Evolutionary conservation across 2,113 vertebrate genomes (phyloP).

Genomic region (Laticauda laticaudata): DNA sequence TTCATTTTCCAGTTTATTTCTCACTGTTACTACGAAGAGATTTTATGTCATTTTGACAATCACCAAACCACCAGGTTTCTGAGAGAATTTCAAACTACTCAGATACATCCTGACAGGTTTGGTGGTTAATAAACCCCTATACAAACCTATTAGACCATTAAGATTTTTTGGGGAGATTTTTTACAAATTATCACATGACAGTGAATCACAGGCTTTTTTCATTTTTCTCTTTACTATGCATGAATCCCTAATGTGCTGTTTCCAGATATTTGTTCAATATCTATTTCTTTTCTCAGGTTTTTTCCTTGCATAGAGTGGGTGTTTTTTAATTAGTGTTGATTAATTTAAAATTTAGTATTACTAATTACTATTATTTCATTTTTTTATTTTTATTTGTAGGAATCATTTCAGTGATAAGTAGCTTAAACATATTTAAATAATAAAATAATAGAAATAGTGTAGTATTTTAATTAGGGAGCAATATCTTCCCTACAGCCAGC

Average conservation of each 20-base stretch:
- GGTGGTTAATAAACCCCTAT: not conserved
- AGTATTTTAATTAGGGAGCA: not conserved
- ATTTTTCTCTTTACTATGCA: not conserved
- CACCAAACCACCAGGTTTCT: too few species aligned
- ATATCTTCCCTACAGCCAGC: not conserved
- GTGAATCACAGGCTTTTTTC: not conserved
- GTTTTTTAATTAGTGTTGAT: not conserved
- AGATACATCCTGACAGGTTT: not conserved
- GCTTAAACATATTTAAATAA: not conserved
- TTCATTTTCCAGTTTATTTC: too few species aligned
- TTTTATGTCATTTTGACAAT: too few species aligned
- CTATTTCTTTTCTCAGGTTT: not conserved
- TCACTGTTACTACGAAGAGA: too few species aligned
- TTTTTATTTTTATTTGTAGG: not conserved
- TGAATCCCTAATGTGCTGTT: not conserved
- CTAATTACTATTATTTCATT: not conserved
- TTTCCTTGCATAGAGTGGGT: not conserved
- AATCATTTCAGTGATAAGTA: not conserved
- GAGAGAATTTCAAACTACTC: too few species aligned
- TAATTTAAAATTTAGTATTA: not conserved
- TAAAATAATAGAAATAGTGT: not conserved
- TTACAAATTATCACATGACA: not conserved
- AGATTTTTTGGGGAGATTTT: not conserved
- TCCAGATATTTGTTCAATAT: not conserved
- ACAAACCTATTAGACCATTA: not conserved